These are phyloP conservation scores for Centropus bengalensis DNA, from an alignment of 2,113 vertebrate species.

Conservation along the genomic window DNA sequence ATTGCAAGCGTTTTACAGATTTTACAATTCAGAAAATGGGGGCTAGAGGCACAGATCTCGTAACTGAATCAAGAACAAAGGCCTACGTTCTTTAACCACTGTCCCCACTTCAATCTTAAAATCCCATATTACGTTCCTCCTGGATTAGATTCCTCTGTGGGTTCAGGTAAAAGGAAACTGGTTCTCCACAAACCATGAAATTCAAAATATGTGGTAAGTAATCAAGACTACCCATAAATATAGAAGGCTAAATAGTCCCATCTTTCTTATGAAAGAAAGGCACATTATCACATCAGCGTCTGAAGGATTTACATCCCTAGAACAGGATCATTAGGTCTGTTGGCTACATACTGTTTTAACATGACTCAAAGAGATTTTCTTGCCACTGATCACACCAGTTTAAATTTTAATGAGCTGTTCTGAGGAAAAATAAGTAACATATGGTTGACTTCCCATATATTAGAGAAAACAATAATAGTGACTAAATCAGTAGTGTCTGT, in stretches of 20 bases:
- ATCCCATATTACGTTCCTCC: accelerated
- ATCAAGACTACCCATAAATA: background rate
- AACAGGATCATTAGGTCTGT: background rate
- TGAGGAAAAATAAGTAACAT: conserved; percentile 51
- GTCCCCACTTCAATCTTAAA: background rate
- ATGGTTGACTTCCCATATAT: conserved; percentile 36
- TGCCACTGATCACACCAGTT: background rate
- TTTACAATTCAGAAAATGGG: background rate
- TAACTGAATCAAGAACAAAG: background rate
- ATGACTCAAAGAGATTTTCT: background rate
- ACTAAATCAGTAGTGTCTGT: conserved; percentile 23
- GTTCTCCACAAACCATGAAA: background rate
- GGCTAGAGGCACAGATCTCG: background rate
- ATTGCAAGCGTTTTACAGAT: background rate
- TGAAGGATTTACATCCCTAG: background rate
- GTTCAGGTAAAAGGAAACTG: background rate
- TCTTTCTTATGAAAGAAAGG: background rate
- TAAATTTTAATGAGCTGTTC: conserved; percentile 28
- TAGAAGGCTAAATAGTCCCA: background rate
- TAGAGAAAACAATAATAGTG: conserved; percentile 30
- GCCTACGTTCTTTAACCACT: background rate
- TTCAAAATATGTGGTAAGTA: background rate
- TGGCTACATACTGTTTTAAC: background rate
- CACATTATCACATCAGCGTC: background rate
- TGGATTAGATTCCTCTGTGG: background rate